These are phyloP conservation scores for Ormyrus rosae DNA, from an alignment of 2,888 invertebrate species.

Conservation along the genomic window DNA sequence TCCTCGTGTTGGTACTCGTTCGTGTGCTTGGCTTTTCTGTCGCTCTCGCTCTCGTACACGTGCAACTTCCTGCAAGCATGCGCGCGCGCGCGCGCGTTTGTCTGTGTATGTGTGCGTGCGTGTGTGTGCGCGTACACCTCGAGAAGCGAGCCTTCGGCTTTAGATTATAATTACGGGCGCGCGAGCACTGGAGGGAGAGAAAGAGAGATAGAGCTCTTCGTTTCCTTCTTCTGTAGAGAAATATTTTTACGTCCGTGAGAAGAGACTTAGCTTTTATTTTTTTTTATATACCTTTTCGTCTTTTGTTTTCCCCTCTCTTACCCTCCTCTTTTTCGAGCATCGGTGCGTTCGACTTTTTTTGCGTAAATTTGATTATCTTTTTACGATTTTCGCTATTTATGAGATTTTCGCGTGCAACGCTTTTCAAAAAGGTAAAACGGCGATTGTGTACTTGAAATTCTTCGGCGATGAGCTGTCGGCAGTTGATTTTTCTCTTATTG, in stretches of 20 bases:
- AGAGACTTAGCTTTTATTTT: slow-evolving; percentile 48
- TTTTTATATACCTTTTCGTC: slow-evolving; percentile 27
- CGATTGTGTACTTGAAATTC: slow-evolving; percentile 45
- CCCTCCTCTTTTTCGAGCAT: not conserved
- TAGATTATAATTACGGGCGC: slow-evolving; percentile 58
- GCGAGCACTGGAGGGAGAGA: slow-evolving; percentile 16
- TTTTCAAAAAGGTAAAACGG: slow-evolving; percentile 9
- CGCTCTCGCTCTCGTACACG: slow-evolving; percentile 45
- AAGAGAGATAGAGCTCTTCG: slow-evolving; percentile 25
- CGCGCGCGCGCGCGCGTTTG: not conserved
- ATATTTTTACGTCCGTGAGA: slow-evolving; percentile 53
- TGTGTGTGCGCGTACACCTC: slow-evolving; percentile 13
- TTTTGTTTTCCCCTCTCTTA: not conserved
- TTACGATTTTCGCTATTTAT: slow-evolving; percentile 18
- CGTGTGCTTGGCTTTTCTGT: slow-evolving; percentile 22
- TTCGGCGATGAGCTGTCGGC: slow-evolving; percentile 24
- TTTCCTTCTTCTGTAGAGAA: slow-evolving; percentile 54
- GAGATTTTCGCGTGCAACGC: slow-evolving; percentile 19
- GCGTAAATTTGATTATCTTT: not conserved
- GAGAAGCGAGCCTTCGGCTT: slow-evolving; percentile 54
- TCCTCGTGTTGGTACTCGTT: not conserved
- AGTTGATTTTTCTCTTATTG: slow-evolving; percentile 23
- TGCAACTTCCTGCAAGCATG: slow-evolving; percentile 55
- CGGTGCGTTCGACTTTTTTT: not conserved
- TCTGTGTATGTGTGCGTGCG: slow-evolving; percentile 13